A percentile compares a stretch with the other conserved stretches of the same genome.
These are phyloP conservation scores for Eupsittula cactorum DNA, from an alignment of 2,113 vertebrate species.

Conservation along the genomic window DNA sequence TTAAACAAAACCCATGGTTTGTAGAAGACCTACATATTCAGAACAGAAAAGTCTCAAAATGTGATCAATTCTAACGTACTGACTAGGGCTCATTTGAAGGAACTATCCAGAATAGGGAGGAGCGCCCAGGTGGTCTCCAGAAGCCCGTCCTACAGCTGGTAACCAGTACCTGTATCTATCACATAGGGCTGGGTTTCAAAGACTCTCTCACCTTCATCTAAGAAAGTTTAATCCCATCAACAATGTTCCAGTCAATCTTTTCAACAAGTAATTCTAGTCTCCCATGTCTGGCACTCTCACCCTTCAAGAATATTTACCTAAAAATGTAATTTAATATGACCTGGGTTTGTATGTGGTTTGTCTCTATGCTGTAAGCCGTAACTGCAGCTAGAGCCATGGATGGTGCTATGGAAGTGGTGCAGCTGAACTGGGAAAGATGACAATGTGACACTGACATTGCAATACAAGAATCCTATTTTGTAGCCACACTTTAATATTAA, in stretches of 20 bases:
- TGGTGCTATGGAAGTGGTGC: not conserved
- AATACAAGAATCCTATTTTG: not conserved
- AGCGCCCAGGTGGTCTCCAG: not conserved
- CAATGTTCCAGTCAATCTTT: not conserved
- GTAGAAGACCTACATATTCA: not conserved
- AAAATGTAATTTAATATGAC: accelerated
- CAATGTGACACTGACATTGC: not conserved
- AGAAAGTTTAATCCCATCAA: not conserved
- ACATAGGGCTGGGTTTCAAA: accelerated
- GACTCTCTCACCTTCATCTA: not conserved
- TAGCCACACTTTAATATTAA: not conserved
- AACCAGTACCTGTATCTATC: not conserved
- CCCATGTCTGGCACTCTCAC: too few relatives aligned
- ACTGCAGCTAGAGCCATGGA: not conserved
- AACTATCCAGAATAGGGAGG: too few relatives aligned
- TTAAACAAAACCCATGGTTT: not conserved
- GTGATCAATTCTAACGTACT: not conserved
- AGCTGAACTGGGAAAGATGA: too few relatives aligned
- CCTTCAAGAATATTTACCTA: too few relatives aligned
- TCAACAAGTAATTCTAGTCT: not conserved
- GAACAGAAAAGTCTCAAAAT: not conserved
- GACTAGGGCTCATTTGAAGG: not conserved
- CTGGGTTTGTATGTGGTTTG: not conserved
- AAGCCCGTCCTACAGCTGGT: not conserved
- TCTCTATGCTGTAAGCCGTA: accelerated